Percentiles rank a stretch among this genome's conserved stretches.
phyloP scores from a whole-genome alignment of 2,113 vertebrate species.

The Balaenoptera acutorostrata region DNA sequence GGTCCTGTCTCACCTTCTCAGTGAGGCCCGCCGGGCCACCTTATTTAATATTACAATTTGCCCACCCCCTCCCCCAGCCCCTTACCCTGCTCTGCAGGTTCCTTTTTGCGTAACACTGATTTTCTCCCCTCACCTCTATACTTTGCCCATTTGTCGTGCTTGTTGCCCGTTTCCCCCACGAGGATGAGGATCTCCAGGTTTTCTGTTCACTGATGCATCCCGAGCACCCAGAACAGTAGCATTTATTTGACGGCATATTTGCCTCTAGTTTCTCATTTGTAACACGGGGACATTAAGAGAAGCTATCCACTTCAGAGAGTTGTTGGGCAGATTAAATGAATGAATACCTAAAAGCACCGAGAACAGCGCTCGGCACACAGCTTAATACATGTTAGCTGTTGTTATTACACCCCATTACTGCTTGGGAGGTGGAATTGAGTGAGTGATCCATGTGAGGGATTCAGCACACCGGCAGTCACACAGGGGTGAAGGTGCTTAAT shows the following conservation, averaged over 20 bases:
- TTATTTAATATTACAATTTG: background rate
- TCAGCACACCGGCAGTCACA: fast-evolving
- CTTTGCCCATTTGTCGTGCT: background rate
- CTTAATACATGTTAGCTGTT: background rate
- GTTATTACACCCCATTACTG: fast-evolving
- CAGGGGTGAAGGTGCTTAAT: fast-evolving
- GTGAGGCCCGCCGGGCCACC: fast-evolving
- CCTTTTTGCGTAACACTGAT: fast-evolving
- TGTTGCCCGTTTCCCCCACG: background rate
- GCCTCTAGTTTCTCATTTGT: background rate
- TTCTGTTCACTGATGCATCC: background rate
- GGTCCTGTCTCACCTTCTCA: background rate
- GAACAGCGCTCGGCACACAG: background rate
- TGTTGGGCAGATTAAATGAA: background rate
- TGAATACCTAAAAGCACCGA: background rate
- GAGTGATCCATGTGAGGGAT: fast-evolving
- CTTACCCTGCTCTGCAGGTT: background rate
- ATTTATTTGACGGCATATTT: background rate
- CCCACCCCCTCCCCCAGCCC: too few relatives aligned
- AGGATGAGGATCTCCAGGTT: background rate
- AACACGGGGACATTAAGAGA: background rate
- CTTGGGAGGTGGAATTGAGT: fast-evolving
- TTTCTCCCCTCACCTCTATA: background rate
- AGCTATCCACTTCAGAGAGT: background rate
- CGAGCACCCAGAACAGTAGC: background rate